Base-by-base conservation (phyloP, 2,888 invertebrate species). In the Agrochola litura region DNA sequence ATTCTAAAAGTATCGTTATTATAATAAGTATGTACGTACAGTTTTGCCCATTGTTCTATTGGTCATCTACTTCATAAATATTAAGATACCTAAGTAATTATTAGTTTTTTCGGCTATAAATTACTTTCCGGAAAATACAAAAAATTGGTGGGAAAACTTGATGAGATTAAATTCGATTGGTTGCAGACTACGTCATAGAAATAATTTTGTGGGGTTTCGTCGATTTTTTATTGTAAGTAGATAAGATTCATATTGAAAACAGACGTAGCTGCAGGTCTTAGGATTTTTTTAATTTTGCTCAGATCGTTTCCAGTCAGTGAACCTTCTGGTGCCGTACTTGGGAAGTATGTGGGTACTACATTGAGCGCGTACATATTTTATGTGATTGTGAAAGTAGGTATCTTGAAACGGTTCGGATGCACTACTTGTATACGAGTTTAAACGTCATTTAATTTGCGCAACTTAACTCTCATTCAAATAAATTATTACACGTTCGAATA, bases 371-470 rank as follows among this genome's bases (percentile, higher is more conserved):
- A 71, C 64, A 61, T 72, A 76, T 72, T 83, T 71, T 52, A 79
- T 74, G 79, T 63, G 63, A 60, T 64, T 79, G 83, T 83, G 79
- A 82, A 82, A 76, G 79, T 41, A 41, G 16, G 37, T 76, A 79
- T 79, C 52, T 68, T 61, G 63, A 30, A 64, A 74, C 8, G 12
- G 52, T 69, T 58, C 52, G 16, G 65, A 83, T 83, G 75, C 83
- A 75, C 37, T 60, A 43, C 46, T 41, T 61, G 54, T 60, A 69
- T 68, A 77, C 69, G 52, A 46, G 49, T 54, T 54, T 58, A 37
- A 73, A 71, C 56, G 43, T 65, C 25, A 54, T 61, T 79, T 68
- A 58, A 75, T 65, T 83, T 69, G 37, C 43, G 43, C 30, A 30
- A 30, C 1, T 30, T 30, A 30, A 30, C 30, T 30, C 30, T 1